Evolutionary conservation across 2,888 invertebrate genomes (phyloP), one percentile per base, ranked within the genome.

Genomic region (Meliscaeva auricollis): DNA sequence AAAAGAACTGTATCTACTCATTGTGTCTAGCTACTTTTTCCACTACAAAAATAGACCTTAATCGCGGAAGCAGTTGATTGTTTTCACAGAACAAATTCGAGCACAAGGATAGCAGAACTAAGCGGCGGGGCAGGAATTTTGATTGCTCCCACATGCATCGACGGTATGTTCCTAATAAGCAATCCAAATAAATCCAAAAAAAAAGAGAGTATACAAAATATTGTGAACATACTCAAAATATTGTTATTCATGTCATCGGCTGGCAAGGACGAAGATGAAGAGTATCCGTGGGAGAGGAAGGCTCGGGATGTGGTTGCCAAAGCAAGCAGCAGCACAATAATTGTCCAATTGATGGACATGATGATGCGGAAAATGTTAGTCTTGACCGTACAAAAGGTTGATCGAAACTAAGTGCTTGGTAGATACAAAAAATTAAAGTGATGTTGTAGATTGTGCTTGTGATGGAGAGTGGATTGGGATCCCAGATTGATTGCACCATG

Each of bases 31-130:
- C 89, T 76, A 90, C 88, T 89, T 91, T 91, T 90, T 91, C 91
- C 89, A 91, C 89, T 89, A 91, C 91, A 90, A 91, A 91, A 89
- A 91, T 90, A 88, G 91, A 91, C 90, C 91, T 91, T 90, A 91
- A 91, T 74, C 91, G 90, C 74, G 91, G 88, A 84, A 90, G 87
- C 60, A 91, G 88, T 81, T 91, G 91, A 88, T 91, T 91, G 74
- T 91, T 91, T 88, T 91, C 91, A 88, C 91, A 91, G 73, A 91
- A 91, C 32, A 91, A 88, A 87, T 91, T 91, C 78, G 90, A 89
- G 87, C 91, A 91, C 62, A 91, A 88, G 38, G 91, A 91, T 38
- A 91, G 88, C 84, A 91, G 85, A 44, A 91, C 91, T 58, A 91
- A 87, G 26, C 91, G 91, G 1, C 91, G 88, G 11, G 91, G 91